Evolutionary conservation across 2,888 invertebrate species (phyloP).

Genomic region (Lomographa bimaculata): DNA sequence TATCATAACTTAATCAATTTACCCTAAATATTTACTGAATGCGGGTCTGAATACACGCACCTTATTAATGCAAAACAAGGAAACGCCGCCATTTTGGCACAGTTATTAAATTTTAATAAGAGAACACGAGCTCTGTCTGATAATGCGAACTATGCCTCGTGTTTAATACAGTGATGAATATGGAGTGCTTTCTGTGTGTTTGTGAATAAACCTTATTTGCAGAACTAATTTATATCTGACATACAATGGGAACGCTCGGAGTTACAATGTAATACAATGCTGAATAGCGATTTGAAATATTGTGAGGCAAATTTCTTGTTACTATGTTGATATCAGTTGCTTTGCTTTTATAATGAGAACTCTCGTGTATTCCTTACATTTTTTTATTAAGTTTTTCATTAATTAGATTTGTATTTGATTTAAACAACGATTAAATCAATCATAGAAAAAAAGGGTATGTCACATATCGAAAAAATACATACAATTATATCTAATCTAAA

Average conservation of each 20-base stretch:
- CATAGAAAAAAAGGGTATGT: too few species aligned
- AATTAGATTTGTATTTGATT: too few species aligned
- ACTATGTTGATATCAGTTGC: too few species aligned
- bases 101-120: conserved; percentile 56
- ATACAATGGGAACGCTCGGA: conserved; percentile 5
- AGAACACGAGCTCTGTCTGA: conserved; percentile 32
- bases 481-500: too few species aligned
- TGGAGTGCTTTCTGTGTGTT: conserved; percentile 15
- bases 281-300: background rate
- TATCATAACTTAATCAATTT: too few species aligned
- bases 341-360: too few species aligned
- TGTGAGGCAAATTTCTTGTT: too few species aligned
- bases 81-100: conserved; percentile 31
- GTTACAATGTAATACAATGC: conserved; percentile 9
- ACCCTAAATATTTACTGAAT: conserved; percentile 15
- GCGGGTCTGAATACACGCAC: conserved; percentile 41
- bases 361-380: too few species aligned
- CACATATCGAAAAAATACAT: too few species aligned
- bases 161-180: conserved; percentile 20
- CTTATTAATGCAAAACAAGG: conserved; percentile 49
- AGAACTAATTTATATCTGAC: conserved; percentile 19
- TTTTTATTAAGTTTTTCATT: too few species aligned
- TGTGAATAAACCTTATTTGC: conserved; percentile 14
- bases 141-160: conserved; percentile 22
- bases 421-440: too few species aligned